Conservation (phyloP, 1,140 invertebrate species). For the Condylostylus longicornis region DNA sequence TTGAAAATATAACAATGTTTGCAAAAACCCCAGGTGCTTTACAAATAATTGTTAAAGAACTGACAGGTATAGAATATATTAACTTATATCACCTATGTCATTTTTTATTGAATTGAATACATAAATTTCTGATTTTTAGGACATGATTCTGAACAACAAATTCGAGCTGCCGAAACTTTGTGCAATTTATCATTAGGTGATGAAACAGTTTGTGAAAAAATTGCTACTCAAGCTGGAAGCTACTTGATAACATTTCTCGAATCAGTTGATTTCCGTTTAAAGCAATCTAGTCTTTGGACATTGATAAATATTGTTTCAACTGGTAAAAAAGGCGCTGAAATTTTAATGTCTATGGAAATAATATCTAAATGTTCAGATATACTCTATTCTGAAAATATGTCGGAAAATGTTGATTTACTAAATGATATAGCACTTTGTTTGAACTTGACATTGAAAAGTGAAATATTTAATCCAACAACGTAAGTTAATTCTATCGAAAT, state of each 20-base stretch:
- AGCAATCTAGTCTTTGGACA: conserved; percentile 21
- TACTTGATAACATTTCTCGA: conserved; percentile 24
- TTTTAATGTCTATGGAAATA: conserved; percentile 20
- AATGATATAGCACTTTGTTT: background rate
- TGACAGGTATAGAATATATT: conserved; percentile 13
- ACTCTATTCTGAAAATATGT: background rate
- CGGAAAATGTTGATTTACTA: background rate
- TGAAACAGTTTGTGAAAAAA: conserved; percentile 22
- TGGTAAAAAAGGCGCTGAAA: conserved; percentile 11
- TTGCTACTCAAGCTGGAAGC: conserved; percentile 18
- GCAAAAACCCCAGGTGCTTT: conserved; percentile 16
- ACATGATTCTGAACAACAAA: conserved; percentile 12
- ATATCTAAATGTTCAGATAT: conserved; percentile 12
- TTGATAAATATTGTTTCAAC: conserved; percentile 21
- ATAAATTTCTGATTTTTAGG: conserved; percentile 9
- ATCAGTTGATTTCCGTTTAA: conserved; percentile 15
- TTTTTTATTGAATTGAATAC: background rate
- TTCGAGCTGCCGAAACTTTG: conserved; percentile 20
- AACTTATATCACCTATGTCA: background rate
- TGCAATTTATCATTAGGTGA: conserved; percentile 27
- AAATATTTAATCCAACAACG: no score
- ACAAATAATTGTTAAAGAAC: conserved; percentile 24
- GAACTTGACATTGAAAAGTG: background rate
- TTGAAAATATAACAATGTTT: conserved; percentile 20
- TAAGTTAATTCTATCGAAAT: no score